Percentiles rank a stretch among this genome's conserved stretches.
phyloP scores from a whole-genome alignment of 2,797 vertebrate genomes.

The Syncerus caffer region DNA sequence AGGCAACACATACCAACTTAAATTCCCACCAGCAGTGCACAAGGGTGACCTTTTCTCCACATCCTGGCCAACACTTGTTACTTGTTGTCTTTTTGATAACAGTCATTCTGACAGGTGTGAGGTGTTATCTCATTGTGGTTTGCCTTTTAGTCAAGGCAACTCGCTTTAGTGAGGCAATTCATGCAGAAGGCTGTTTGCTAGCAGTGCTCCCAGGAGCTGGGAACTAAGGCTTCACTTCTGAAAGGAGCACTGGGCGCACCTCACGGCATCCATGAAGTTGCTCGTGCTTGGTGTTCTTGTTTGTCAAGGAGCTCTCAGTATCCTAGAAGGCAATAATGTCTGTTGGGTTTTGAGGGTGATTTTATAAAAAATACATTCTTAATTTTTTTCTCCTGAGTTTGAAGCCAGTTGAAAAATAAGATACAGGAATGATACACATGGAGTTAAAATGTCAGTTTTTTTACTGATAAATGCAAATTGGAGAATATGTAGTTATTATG shows the following conservation, averaged over 20 bases:
- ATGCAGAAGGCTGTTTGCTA: background rate
- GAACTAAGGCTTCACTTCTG: background rate
- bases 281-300: fast-evolving
- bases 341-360: background rate
- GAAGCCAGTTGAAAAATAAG: background rate
- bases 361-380: background rate
- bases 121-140: background rate
- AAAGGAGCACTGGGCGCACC: background rate
- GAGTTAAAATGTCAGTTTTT: background rate
- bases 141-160: background rate
- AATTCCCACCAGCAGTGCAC: background rate
- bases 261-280: fast-evolving
- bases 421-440: background rate
- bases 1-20: background rate
- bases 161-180: background rate
- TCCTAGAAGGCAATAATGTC: background rate
- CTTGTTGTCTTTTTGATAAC: background rate
- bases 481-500: background rate
- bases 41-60: background rate
- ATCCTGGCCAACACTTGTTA: background rate
- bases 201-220: background rate
- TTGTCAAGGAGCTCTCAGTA: background rate
- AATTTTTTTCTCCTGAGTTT: background rate
- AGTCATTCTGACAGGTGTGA: background rate
- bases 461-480: background rate